phyloP scores from a whole-genome alignment of 2,113 vertebrate species.

The Tricholaema leucomelas region DNA sequence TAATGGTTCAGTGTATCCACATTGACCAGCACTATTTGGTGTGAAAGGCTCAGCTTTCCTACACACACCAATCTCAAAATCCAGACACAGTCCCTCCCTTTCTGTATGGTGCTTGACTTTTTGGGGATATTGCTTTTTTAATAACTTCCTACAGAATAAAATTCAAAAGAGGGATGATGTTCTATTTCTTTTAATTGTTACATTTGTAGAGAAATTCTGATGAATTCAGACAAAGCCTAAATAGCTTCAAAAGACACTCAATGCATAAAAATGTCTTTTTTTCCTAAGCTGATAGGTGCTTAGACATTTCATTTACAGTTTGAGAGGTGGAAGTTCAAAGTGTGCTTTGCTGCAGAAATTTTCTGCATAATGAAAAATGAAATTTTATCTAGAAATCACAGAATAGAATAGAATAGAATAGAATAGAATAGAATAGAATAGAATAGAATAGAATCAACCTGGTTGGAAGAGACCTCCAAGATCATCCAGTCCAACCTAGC shows the following conservation, averaged over 20 bases:
- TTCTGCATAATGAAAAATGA: not conserved
- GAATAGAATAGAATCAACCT: no score
- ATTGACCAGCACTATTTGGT: not conserved
- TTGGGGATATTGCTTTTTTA: not conserved
- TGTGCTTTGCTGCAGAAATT: not conserved
- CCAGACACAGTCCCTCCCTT: not conserved
- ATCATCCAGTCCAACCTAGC: no score
- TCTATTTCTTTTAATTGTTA: not conserved
- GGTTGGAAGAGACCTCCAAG: no score
- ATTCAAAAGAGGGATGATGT: not conserved
- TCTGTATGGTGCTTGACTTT: not conserved
- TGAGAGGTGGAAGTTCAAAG: fast-evolving
- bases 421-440: no score
- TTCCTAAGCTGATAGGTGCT: not conserved
- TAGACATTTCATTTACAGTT: not conserved
- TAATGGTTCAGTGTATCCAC: not conserved
- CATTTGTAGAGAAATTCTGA: not conserved
- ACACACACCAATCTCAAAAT: not conserved
- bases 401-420: no score
- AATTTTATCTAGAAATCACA: not conserved
- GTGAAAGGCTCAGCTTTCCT: conserved; percentile 8
- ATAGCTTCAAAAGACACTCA: not conserved
- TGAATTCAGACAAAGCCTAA: not conserved
- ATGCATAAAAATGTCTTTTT: not conserved
- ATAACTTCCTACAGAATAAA: not conserved